Base-by-base conservation (phyloP, 2,888 invertebrate species). In the Limenitis camilla region DNA sequence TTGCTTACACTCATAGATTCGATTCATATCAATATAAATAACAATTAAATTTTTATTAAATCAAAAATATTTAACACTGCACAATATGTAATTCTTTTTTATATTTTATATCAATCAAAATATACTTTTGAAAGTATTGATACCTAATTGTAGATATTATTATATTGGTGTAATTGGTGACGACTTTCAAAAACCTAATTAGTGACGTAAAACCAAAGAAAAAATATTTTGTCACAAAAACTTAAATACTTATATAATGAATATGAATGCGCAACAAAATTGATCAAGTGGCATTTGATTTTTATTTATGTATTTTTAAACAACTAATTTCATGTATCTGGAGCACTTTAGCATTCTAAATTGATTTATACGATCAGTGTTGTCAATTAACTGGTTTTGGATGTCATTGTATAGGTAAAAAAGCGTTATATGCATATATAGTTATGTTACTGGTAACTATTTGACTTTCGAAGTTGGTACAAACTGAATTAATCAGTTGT, bases 201-300 rank as follows among this genome's bases (percentile, higher is more conserved):
- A 38, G 10, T 46, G n/a, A 11, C 38, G 38, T 46, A 39, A 9
- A 30, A 36, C n/a, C 1, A 30, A 30, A 9, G 29, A 28, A 19
- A 31, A 29, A 46, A 38, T 19, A 38, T 11, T 38, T 38, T 2
- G 19, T 19, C 2, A 19, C 19, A 3, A 19, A 19, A 19, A 19
- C 19, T 19, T 19, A 19, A 38, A 11, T 10, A 36, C 11, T 36
- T 36, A 36, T 11, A 11, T 36, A 10, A 6, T 5, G 3, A 6
- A 11, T 9, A 39, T 19, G n/a, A 31, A 41, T 40, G 3, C 35
- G 7, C 6, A 11, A 33, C 32, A 19, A 5, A 33, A 49, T 43
- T 7, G 45, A 47, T 51, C 59, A 54, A 57, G 38, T 53, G 57
- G 52, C 54, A 56, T 56, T 58, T 51, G 39, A 56, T 40, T 52